A percentile compares a stretch with the other conserved stretches of the same genome.
These are phyloP conservation scores for Arrhamphus sclerolepis DNA, from an alignment of 2,797 vertebrate genomes.

Conservation along the genomic window DNA sequence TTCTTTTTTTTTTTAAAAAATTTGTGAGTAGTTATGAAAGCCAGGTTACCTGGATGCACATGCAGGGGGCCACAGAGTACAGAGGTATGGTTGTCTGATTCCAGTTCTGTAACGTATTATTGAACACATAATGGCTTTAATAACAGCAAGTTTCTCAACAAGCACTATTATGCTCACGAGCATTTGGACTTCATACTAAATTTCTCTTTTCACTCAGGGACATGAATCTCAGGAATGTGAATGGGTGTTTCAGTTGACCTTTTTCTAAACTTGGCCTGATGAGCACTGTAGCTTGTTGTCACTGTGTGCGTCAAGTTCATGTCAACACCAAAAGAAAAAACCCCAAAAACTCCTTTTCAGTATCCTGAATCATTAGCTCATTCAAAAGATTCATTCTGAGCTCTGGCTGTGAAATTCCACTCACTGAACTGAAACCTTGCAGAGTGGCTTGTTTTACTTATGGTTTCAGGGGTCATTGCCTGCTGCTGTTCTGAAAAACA, in stretches of 20 bases:
- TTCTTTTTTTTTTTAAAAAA: neutral
- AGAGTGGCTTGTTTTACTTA: no score
- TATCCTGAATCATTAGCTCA: no score
- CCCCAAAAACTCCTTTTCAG: no score
- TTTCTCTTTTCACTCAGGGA: no score
- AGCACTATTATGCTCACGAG: neutral
- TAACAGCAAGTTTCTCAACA: neutral
- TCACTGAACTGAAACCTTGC: no score
- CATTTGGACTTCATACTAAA: neutral
- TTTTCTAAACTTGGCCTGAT: no score
- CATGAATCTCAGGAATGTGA: no score
- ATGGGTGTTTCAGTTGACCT: neutral
- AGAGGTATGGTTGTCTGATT: slow-evolving; percentile 60
- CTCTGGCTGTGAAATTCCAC: no score
- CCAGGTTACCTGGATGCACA: slow-evolving; percentile 76
- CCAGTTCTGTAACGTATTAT: slow-evolving; percentile 46
- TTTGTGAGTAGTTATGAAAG: neutral
- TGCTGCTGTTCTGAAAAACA: no score
- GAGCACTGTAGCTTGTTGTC: neutral
- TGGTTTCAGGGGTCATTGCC: no score
- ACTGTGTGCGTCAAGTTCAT: neutral
- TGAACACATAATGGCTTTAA: neutral
- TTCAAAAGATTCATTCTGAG: no score
- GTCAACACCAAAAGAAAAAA: no score
- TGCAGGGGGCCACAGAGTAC: slow-evolving; percentile 70